These are phyloP conservation scores for Poecilus cupreus DNA, from an alignment of 2,888 invertebrate species.

Conservation along the genomic window DNA sequence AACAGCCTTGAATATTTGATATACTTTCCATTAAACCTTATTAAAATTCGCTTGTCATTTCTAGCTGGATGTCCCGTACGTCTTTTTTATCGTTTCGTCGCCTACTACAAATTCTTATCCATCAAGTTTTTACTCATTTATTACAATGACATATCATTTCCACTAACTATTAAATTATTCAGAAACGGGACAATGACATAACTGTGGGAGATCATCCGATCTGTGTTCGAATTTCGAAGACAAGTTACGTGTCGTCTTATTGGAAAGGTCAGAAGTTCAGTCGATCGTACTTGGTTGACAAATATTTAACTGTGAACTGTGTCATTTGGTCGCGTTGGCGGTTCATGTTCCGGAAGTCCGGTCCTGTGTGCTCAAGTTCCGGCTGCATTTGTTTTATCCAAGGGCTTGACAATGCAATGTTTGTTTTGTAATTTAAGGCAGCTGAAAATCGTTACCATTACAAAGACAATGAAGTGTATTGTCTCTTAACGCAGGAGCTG, in stretches of 20 bases:
- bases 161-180: background rate
- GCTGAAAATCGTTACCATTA: conserved; percentile 4
- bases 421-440: conserved; percentile 10
- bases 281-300: conserved; percentile 2
- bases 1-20: background rate
- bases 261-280: conserved; percentile 31
- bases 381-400: background rate
- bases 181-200: background rate
- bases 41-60: conserved; percentile 13
- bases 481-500: background rate
- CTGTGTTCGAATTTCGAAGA: background rate
- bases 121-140: background rate
- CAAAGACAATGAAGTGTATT: conserved; percentile 11
- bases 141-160: background rate
- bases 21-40: background rate
- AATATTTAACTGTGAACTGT: conserved; percentile 2
- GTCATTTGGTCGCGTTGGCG: background rate
- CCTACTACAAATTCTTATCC: background rate
- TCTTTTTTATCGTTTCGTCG: background rate
- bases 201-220: background rate
- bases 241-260: background rate
- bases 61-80: background rate
- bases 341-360: background rate
- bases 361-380: background rate
- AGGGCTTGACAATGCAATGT: background rate